Percentiles rank a stretch among this genome's conserved stretches.
Conservation (phyloP, 1,140 invertebrate species). For the Diorhabda sublineata region DNA sequence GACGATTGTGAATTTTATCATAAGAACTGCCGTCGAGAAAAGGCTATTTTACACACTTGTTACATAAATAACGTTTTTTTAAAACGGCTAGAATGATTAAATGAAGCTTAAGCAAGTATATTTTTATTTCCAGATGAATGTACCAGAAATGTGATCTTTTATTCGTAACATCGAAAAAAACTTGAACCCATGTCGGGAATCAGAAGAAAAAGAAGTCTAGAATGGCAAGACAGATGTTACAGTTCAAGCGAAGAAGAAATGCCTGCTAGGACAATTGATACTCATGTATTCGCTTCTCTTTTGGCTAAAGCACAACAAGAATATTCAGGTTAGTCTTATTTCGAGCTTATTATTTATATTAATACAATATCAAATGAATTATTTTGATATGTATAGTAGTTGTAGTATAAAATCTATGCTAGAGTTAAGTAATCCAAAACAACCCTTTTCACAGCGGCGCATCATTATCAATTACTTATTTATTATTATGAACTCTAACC, state of each 20-base stretch:
- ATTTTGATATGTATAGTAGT: too few species aligned
- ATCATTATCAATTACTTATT: too few species aligned
- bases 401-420: too few species aligned
- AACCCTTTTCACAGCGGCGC: too few species aligned
- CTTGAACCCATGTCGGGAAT: slow-evolving; percentile 49
- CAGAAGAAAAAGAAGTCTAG: slow-evolving; percentile 57
- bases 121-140: slow-evolving; percentile 5
- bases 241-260: slow-evolving; percentile 63
- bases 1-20: too few species aligned
- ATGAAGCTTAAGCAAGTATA: neutral
- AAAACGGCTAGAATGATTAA: too few species aligned
- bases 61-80: too few species aligned
- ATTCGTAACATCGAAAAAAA: slow-evolving; percentile 48
- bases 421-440: too few species aligned
- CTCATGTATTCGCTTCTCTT: slow-evolving; percentile 59
- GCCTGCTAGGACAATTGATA: slow-evolving; percentile 54
- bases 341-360: neutral
- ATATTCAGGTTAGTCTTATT: slow-evolving; percentile 50
- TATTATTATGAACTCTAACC: too few species aligned
- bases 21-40: too few species aligned
- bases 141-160: slow-evolving; percentile 42
- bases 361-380: neutral
- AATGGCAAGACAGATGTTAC: slow-evolving; percentile 60
- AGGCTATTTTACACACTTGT: too few species aligned
- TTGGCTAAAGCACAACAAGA: slow-evolving; percentile 60